Evolutionary conservation across 1,140 invertebrate genomes (phyloP), one percentile per base, ranked within the genome.

Genomic region (Dryas iulia): DNA sequence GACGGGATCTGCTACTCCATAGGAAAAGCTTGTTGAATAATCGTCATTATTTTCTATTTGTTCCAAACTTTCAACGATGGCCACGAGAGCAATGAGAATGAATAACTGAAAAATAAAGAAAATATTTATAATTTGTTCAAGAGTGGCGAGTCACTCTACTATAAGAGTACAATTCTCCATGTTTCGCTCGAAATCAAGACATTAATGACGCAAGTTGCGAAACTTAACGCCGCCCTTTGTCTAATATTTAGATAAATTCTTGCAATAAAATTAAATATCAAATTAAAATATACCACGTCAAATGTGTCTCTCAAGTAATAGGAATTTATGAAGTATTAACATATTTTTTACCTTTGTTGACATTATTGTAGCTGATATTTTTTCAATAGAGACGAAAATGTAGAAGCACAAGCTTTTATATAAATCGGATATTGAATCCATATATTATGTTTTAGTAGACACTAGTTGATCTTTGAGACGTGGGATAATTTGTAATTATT

Each of bases 1-100:
- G 81, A 83, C 84, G 60, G 90, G 83, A 72, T 93, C 91, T 11
- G 83, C 82, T 0, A 92, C 90, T 56, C 81, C 82, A 74, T 92
- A 92, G 14, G 86, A 76, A 61, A 87, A 87, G 76, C 82, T 83
- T 25, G 73, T 71, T 74, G 78, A 83, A 76, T 84, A 82, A 39
- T 73, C 66, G 72, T 80, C 79, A 7, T 8, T 12, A 18, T 18
- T 47, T 5, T 21, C 35, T 5, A 47, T 47, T 47, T 21, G 14
- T 18, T 47, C 18, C 2, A 8, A 47, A 18, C 39, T 18, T 47
- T 47, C 14, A 18, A 70, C 74, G n/a, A 70, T 72, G 18, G 76
- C 77, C 64, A 78, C 78, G 14, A 84, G 31, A 33, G 76, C 78
- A 74, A 14, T 47, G 39, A 47, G 7, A 18, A 47, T 47, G 18